Conservation (phyloP, 2,797 vertebrate species). For the Enoplosus armatus region DNA sequence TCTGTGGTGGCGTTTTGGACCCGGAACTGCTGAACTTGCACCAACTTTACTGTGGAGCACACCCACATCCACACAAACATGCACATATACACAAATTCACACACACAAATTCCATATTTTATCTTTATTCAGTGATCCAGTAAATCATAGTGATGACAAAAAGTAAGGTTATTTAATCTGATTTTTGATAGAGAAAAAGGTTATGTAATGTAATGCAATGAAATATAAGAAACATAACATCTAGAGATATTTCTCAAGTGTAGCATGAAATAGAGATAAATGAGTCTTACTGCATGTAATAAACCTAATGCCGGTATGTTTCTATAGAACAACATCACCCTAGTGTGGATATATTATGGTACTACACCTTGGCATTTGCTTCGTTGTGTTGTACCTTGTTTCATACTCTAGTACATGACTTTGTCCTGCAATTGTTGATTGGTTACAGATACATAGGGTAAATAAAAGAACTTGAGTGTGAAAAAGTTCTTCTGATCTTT, state of each 20-base stretch:
- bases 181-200: neutral
- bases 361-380: slow-evolving; percentile 47
- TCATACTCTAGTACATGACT: neutral
- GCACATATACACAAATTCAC: slow-evolving; percentile 14
- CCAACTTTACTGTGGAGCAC: slow-evolving; percentile 87
- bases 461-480: neutral
- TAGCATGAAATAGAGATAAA: neutral
- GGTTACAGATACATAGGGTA: neutral
- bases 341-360: slow-evolving; percentile 52
- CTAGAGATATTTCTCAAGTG: neutral
- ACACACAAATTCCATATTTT: slow-evolving; percentile 6
- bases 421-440: neutral
- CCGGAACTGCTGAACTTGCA: slow-evolving; percentile 85
- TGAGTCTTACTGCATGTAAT: neutral
- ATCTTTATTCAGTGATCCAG: neutral
- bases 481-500: neutral
- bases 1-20: slow-evolving; percentile 91
- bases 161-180: neutral
- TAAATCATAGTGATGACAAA: neutral
- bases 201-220: neutral
- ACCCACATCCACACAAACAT: slow-evolving; percentile 21
- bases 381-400: neutral
- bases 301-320: neutral
- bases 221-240: neutral
- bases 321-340: slow-evolving; percentile 51